A percentile compares a stretch with the other conserved stretches of the same genome.
phyloP scores from a whole-genome alignment of 2,797 vertebrate genomes.

The Argentina silus region DNA sequence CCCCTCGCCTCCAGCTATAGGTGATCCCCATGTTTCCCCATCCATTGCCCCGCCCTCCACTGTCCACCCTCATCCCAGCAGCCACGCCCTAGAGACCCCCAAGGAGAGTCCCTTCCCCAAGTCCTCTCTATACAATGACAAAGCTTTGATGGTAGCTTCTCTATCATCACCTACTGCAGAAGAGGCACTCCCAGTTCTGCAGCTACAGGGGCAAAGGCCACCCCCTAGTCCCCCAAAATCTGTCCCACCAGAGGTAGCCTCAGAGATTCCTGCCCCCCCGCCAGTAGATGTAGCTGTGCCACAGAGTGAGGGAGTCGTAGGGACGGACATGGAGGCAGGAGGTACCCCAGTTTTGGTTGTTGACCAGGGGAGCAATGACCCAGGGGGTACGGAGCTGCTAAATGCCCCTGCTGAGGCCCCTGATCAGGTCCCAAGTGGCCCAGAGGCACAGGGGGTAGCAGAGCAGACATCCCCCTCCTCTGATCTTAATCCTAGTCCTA shows the following conservation, averaged over 20 bases:
- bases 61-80: slow-evolving; percentile 37
- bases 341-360: neutral
- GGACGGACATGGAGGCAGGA: slow-evolving; percentile 25
- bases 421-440: slow-evolving; percentile 18
- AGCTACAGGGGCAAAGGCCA: neutral
- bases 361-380: slow-evolving; percentile 29
- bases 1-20: slow-evolving; percentile 68
- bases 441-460: slow-evolving; percentile 20
- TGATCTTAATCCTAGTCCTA: slow-evolving; percentile 62
- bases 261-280: slow-evolving; percentile 22
- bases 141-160: slow-evolving; percentile 52
- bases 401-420: slow-evolving; percentile 11
- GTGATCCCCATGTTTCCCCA: slow-evolving; percentile 62
- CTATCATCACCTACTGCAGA: slow-evolving; percentile 14
- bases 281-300: slow-evolving; percentile 27
- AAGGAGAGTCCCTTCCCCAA: slow-evolving; percentile 56
- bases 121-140: slow-evolving; percentile 72
- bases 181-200: neutral
- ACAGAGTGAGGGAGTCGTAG: slow-evolving; percentile 26
- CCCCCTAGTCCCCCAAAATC: neutral
- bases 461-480: slow-evolving; percentile 50
- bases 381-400: slow-evolving; percentile 13
- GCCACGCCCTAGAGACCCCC: slow-evolving; percentile 43
- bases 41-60: slow-evolving; percentile 58
- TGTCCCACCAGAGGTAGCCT: neutral